Evolutionary conservation across 2,888 invertebrate genomes (phyloP).

Genomic region (Drosophila subquinaria): DNA sequence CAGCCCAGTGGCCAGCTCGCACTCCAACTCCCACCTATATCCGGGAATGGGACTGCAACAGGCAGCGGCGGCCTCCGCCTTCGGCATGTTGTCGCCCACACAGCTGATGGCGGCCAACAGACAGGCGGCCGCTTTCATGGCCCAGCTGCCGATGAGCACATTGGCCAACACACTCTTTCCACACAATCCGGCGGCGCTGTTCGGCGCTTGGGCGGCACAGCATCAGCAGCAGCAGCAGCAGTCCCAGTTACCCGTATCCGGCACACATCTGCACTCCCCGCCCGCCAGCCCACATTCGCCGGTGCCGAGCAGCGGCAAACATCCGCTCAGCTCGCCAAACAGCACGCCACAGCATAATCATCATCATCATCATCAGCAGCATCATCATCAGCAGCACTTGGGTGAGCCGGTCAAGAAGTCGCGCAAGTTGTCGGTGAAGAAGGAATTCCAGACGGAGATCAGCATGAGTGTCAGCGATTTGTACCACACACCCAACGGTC

Average conservation of each 20-base stretch:
- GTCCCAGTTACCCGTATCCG: conserved; percentile 50
- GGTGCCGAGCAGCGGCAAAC: conserved; percentile 62
- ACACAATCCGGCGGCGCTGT: conserved; percentile 84
- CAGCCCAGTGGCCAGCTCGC: conserved; percentile 59
- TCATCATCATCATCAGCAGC: conserved; percentile 25
- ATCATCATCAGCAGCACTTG: conserved; percentile 13
- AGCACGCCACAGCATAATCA: conserved; percentile 63
- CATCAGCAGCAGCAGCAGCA: conserved; percentile 64
- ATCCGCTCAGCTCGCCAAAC: conserved; percentile 72
- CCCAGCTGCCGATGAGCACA: conserved; percentile 84
- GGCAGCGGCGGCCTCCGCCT: conserved; percentile 84
- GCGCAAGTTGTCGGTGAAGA: conserved; percentile 83
- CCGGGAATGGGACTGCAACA: conserved; percentile 83
- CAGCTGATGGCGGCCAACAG: conserved; percentile 84
- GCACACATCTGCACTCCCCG: conserved; percentile 82
- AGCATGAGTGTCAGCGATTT: conserved; percentile 81
- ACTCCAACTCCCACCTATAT: conserved; percentile 67
- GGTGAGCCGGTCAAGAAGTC: conserved; percentile 81
- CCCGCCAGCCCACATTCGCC: conserved; percentile 85
- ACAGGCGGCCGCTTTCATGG: conserved; percentile 85
- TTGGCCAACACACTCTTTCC: conserved; percentile 84
- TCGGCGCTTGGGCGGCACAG: conserved; percentile 83
- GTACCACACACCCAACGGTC: conserved; percentile 81
- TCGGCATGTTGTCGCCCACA: conserved; percentile 85
- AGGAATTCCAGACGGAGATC: conserved; percentile 83